A percentile compares a stretch with the other conserved stretches of the same genome.
phyloP scores from a whole-genome alignment of 1,140 invertebrate genomes.

The Tribolium madens region DNA sequence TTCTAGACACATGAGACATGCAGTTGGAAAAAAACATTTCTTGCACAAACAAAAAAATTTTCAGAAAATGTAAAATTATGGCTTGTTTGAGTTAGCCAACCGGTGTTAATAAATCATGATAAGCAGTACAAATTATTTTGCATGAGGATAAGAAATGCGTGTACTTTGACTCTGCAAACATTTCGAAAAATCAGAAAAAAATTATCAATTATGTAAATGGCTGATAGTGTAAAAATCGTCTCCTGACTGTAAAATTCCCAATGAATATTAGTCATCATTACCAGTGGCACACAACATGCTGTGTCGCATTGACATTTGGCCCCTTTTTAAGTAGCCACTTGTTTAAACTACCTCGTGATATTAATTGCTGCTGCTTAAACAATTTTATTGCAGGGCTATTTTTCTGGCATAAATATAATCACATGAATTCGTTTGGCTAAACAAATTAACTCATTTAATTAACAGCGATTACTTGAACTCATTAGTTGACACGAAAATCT shows the following conservation, averaged over 20 bases:
- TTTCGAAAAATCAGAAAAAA: not conserved
- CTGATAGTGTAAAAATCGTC: too few relatives aligned
- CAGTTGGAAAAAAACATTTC: not conserved
- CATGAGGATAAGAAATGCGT: not conserved
- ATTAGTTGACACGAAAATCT: not conserved
- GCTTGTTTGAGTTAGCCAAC: not conserved
- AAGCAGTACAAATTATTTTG: constrained; percentile 1
- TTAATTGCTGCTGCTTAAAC: constrained; percentile 11
- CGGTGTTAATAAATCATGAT: constrained; percentile 13
- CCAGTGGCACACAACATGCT: constrained; percentile 28
- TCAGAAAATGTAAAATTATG: constrained; percentile 12
- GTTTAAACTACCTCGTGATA: constrained; percentile 37
- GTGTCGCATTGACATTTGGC: constrained; percentile 22
- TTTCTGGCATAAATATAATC: constrained; percentile 25
- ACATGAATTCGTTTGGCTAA: constrained; percentile 18
- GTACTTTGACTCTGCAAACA: not conserved
- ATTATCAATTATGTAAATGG: not conserved
- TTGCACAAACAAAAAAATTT: not conserved
- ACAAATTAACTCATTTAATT: constrained; percentile 23
- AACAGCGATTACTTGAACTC: not conserved
- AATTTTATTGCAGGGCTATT: constrained; percentile 26
- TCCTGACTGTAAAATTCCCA: not conserved
- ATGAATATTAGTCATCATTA: constrained; percentile 29
- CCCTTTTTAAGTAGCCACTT: constrained; percentile 37
- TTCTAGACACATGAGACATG: not conserved